These are phyloP conservation scores for Horisme vitalbata DNA, from an alignment of 2,888 invertebrate genomes.

Conservation along the genomic window DNA sequence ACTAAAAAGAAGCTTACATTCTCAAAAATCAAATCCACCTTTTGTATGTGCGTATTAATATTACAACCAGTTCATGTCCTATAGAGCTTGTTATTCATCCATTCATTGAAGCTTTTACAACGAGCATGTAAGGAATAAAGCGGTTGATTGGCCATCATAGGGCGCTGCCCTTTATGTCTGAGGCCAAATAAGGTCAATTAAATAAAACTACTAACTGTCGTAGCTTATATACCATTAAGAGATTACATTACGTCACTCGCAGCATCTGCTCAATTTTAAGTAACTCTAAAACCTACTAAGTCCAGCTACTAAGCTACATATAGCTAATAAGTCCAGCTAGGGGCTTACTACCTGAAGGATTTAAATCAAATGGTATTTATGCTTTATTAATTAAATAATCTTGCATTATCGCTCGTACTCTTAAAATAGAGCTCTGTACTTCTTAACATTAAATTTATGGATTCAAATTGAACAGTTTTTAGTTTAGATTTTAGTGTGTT, in stretches of 20 bases:
- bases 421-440: conserved; percentile 7
- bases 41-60: too few species aligned
- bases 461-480: too few species aligned
- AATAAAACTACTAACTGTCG: conserved; percentile 50
- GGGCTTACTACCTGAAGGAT: too few species aligned
- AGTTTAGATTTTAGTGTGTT: not conserved
- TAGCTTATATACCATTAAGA: conserved; percentile 31
- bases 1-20: too few species aligned
- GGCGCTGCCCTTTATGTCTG: conserved; percentile 59
- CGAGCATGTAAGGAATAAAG: conserved; percentile 33
- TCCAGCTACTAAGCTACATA: too few species aligned
- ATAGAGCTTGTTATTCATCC: conserved; percentile 14
- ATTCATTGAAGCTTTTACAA: conserved; percentile 26
- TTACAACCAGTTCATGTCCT: not conserved
- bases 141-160: conserved; percentile 51
- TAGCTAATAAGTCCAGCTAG: too few species aligned
- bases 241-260: conserved; percentile 21
- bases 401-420: conserved; percentile 14
- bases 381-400: too few species aligned
- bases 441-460: too few species aligned
- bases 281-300: not conserved
- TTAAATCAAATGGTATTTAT: too few species aligned
- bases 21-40: too few species aligned
- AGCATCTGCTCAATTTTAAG: conserved; percentile 4
- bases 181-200: conserved; percentile 69